Evolutionary conservation across 2,113 vertebrate species (phyloP).

Genomic region (Toxotes jaculatrix): DNA sequence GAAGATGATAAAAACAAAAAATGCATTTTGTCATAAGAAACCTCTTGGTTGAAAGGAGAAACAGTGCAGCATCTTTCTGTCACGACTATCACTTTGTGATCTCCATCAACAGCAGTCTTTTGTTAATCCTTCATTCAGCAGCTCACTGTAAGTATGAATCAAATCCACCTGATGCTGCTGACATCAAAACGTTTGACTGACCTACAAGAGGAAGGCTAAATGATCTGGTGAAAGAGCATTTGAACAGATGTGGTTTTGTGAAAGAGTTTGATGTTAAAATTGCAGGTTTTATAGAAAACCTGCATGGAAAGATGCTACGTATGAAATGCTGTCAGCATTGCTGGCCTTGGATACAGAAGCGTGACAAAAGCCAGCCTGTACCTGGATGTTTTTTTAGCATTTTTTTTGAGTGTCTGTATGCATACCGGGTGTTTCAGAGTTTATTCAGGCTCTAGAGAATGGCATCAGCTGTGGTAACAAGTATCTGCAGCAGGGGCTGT

Average conservation of each 20-base stretch:
- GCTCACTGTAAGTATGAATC: neutral
- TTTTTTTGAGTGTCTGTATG: neutral
- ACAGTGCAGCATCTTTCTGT: neutral
- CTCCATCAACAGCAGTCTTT: slow-evolving; percentile 18
- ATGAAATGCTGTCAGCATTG: neutral
- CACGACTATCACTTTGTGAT: slow-evolving; percentile 33
- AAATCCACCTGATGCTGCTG: too few relatives aligned
- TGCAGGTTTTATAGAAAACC: neutral
- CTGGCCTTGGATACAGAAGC: neutral
- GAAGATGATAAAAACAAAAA: neutral
- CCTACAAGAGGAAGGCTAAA: neutral
- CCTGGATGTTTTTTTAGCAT: neutral
- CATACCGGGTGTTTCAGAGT: slow-evolving; percentile 24
- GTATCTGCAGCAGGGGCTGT: slow-evolving; percentile 31
- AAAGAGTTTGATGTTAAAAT: slow-evolving; percentile 2
- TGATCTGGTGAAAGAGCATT: neutral
- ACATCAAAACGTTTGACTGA: too few relatives aligned
- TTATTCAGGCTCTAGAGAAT: slow-evolving; percentile 25
- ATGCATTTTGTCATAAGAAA: neutral
- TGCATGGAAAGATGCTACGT: neutral
- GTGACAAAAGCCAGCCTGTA: neutral
- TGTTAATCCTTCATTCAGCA: slow-evolving; percentile 7
- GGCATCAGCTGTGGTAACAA: slow-evolving; percentile 28
- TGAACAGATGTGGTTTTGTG: neutral
- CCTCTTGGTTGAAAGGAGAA: neutral